Base-by-base conservation (phyloP, 2,113 vertebrate genomes). In the Oceanites oceanicus region DNA sequence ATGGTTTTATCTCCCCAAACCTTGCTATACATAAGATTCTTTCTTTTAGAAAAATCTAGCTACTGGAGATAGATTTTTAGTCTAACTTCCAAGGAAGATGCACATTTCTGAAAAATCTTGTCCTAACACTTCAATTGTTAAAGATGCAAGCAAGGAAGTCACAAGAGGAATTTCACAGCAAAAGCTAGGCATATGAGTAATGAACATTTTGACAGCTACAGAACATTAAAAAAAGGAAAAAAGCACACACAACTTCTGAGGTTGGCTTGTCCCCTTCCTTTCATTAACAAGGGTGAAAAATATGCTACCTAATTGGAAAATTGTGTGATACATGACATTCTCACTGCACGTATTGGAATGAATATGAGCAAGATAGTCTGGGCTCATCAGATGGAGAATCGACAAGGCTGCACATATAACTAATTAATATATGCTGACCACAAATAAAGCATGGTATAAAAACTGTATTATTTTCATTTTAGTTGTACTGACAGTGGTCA, bases 221-320 rank as follows among this genome's bases (percentile, higher is more conserved):
- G 42, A 93, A 81, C 7, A 58, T 13, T 15, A 22, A 34, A 61
- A 20, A 52, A 58, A 27, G 2, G 4, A 45, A 70, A 27, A 77
- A 71, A 74, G 14, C 36, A 68, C 52, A 71, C 75, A 63, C 27
- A 79, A 7, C 16, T 81, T 40, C 36, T 38, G 56, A 92, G 45
- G 32, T 26, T 86, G 42, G 15, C 27, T 86, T 49, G 40, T 61
- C 38, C 63, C 40, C 14, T 70, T 56, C 34, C 44, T 73, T 62
- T 89, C 42, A 70, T 76, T 91, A 76, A 40, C 12, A 66, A 80
- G 34, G 42, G 23, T 70, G 68, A 91, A 91, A 86, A 81, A 88
- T 25, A 18, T 16, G 11, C 30, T 55, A 52, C 36, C 71, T 73
- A 65, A 61, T 1, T 74, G 32, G 45, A 55, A 89, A 56, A 53